Conservation (phyloP, 2,797 vertebrate species). For the Danio tinwini region DNA sequence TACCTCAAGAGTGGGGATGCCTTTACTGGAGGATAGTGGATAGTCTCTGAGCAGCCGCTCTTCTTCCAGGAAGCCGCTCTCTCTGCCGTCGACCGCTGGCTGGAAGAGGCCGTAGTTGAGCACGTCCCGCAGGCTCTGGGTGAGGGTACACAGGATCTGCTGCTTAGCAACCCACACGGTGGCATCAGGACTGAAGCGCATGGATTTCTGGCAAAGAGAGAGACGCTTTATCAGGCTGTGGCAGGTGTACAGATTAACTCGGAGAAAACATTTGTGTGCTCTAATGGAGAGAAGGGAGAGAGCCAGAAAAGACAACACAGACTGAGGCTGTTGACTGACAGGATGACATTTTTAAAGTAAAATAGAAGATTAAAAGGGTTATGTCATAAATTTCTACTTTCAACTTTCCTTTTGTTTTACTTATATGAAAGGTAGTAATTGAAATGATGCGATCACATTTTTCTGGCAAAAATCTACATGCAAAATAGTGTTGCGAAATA, state of each 20-base stretch:
- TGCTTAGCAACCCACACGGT: slow-evolving; percentile 90
- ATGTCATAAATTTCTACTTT: no score
- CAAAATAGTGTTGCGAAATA: background rate
- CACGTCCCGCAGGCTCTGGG: slow-evolving; percentile 86
- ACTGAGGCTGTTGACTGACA: background rate
- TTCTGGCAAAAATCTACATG: no score
- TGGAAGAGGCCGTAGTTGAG: slow-evolving; percentile 91
- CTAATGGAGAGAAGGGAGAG: background rate
- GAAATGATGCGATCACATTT: no score
- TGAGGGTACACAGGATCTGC: slow-evolving; percentile 85
- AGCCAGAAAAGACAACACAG: slow-evolving; percentile 6
- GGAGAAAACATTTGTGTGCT: slow-evolving; percentile 27
- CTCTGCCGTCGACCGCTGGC: slow-evolving; percentile 83
- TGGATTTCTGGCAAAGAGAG: slow-evolving; percentile 79
- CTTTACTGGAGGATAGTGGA: slow-evolving; percentile 79
- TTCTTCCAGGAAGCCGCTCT: slow-evolving; percentile 88
- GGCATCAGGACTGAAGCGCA: slow-evolving; percentile 84
- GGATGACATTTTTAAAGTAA: background rate
- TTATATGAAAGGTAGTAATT: no score
- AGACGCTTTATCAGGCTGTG: slow-evolving; percentile 32
- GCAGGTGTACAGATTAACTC: slow-evolving; percentile 47
- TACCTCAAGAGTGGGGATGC: slow-evolving; percentile 87
- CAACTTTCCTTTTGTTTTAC: no score
- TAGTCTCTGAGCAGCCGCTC: slow-evolving; percentile 84
- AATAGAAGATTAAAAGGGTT: background rate